Evolutionary conservation across 2,113 vertebrate genomes (phyloP), one percentile per base, ranked within the genome.

Genomic region (Plectropomus leopardus): DNA sequence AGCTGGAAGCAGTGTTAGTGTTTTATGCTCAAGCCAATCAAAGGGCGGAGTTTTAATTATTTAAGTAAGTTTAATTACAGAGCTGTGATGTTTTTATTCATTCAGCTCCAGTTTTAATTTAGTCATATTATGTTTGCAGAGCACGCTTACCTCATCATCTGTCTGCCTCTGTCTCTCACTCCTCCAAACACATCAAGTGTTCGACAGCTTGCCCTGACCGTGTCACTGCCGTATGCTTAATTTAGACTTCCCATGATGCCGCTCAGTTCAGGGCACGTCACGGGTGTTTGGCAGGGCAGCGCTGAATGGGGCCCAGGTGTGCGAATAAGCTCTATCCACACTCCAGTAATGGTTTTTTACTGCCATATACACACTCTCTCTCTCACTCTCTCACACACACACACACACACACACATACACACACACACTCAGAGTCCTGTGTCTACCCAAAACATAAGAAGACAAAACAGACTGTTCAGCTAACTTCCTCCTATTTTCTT

Each of bases 241-340:
- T 84, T 86, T 84, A 83, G 86, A 85, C 79, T 82, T 83, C 85
- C 86, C 82, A 42, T 45, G 76, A 85, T 88, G 81, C 82, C 5
- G 44, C 68, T 76, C 30, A 77, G 82, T 51, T 73, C 44, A 5
- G 58, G 66, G 40, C 40, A 42, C 48, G 47, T 88, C 78, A 77
- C 15, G 53, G 64, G 48, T 65, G 72, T 86, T 78, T 85, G 86
- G 53, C 76, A 76, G 72, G 70, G 59, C 76, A 51, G 73, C 16
- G 30, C 61, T 58, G 68, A 82, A 72, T 65, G 67, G 68, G 79
- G 77, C 76, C 74, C 82, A 84, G 78, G 86, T 85, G 88, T 80
- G 72, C 67, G 80, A 82, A 74, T 64, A 64, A 83, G 70, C 73
- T 64, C 58, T 14, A 50, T 57, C 59, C 53, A 68, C 58, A 50